These are phyloP conservation scores for Sebastes paucispinis DNA, from an alignment of 2,797 vertebrate species.

Conservation along the genomic window DNA sequence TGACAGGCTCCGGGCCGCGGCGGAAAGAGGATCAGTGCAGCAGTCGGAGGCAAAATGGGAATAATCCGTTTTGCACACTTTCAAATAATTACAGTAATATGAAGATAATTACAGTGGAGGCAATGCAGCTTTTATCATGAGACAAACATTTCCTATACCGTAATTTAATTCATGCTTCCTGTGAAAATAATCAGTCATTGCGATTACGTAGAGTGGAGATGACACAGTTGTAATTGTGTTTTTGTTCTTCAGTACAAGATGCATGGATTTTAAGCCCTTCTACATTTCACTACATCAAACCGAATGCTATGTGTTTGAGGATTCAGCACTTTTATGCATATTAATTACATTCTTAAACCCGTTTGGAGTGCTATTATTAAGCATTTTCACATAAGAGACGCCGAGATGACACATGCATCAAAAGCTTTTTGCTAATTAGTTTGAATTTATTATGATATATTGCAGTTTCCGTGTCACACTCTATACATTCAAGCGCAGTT, in stretches of 20 bases:
- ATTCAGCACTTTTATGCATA: slow-evolving; percentile 57
- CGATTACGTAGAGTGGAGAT: slow-evolving; percentile 71
- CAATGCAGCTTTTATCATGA: slow-evolving; percentile 71
- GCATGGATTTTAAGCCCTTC: slow-evolving; percentile 59
- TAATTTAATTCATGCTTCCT: slow-evolving; percentile 81
- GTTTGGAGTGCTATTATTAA: slow-evolving; percentile 42
- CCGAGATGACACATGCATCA: slow-evolving; percentile 52
- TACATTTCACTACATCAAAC: slow-evolving; percentile 40
- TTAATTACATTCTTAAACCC: slow-evolving; percentile 62
- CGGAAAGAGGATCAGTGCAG: slow-evolving; percentile 42
- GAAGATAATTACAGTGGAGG: slow-evolving; percentile 80
- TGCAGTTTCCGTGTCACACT: slow-evolving; percentile 31
- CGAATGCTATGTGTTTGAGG: slow-evolving; percentile 47
- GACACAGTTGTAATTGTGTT: slow-evolving; percentile 71
- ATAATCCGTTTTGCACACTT: slow-evolving; percentile 80
- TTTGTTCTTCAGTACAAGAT: slow-evolving; percentile 53
- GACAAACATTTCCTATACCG: slow-evolving; percentile 70
- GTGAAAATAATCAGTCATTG: slow-evolving; percentile 79
- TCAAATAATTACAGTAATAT: slow-evolving; percentile 84
- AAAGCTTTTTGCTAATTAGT: slow-evolving; percentile 65
- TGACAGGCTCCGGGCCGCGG: slow-evolving; percentile 55
- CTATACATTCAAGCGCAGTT: slow-evolving; percentile 58
- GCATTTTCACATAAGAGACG: slow-evolving; percentile 43
- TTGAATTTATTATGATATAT: slow-evolving; percentile 58
- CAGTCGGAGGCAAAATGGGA: slow-evolving; percentile 46